Conservation (phyloP, 2,113 vertebrate species). For the Guaruba guarouba region DNA sequence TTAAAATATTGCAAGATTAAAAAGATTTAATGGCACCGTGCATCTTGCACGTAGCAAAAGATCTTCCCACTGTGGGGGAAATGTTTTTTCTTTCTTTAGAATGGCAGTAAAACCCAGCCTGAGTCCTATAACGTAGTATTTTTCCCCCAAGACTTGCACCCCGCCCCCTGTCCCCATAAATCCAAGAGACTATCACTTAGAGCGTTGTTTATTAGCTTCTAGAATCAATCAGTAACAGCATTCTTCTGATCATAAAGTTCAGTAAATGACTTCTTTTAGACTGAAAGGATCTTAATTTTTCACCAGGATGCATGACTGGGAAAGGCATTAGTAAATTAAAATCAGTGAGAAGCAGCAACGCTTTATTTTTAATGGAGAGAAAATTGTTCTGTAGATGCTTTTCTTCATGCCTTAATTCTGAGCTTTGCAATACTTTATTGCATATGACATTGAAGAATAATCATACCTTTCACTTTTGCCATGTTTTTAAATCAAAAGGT, state of each 20-base stretch:
- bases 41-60: background rate
- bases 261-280: conserved; percentile 19
- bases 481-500: background rate
- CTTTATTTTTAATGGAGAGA: background rate
- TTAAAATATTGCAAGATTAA: background rate
- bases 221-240: background rate
- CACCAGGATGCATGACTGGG: background rate
- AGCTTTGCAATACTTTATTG: background rate
- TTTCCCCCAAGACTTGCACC: background rate
- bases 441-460: background rate
- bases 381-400: background rate
- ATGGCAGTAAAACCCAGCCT: background rate
- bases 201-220: background rate
- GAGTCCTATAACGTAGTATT: background rate
- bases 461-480: background rate
- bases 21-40: background rate
- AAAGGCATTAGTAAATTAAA: background rate
- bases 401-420: background rate
- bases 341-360: background rate
- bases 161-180: background rate
- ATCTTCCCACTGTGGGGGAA: background rate
- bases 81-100: background rate
- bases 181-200: background rate
- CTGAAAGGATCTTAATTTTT: conserved; percentile 5
- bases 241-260: conserved; percentile 13